These are phyloP conservation scores for Apocheima hispidaria DNA, from an alignment of 2,888 invertebrate species.

Conservation along the genomic window DNA sequence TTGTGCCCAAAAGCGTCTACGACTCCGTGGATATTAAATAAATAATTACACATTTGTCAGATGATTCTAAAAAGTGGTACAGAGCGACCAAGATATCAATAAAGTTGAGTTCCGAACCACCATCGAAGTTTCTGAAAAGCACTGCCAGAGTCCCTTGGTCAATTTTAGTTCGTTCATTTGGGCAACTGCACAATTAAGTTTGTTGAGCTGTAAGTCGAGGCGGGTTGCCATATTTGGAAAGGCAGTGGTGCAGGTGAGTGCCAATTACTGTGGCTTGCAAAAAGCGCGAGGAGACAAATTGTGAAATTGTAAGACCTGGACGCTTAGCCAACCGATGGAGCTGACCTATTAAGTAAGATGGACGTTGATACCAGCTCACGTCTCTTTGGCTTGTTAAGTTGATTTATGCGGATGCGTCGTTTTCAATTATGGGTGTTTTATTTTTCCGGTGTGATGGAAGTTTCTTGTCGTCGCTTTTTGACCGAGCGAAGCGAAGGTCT, in stretches of 20 bases:
- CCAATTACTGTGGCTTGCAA: slow-evolving; percentile 80
- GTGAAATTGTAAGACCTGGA: slow-evolving; percentile 77
- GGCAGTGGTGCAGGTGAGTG: slow-evolving; percentile 77
- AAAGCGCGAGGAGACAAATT: slow-evolving; percentile 82
- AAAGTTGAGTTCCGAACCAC: not conserved
- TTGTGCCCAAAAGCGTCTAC: slow-evolving; percentile 77
- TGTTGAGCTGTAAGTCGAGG: slow-evolving; percentile 54
- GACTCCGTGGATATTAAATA: slow-evolving; percentile 79
- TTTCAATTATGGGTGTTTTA: slow-evolving; percentile 25
- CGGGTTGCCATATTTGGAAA: slow-evolving; percentile 77
- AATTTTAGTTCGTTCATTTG: not conserved
- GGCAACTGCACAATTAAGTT: not conserved
- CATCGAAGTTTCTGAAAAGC: not conserved
- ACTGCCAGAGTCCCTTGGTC: not conserved
- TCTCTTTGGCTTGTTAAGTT: slow-evolving; percentile 34
- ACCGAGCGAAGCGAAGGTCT: no score
- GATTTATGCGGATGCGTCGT: slow-evolving; percentile 33
- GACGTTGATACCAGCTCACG: slow-evolving; percentile 35
- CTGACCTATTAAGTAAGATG: slow-evolving; percentile 39
- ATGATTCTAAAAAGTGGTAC: slow-evolving; percentile 79
- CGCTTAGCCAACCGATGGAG: slow-evolving; percentile 40
- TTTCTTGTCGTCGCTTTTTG: slow-evolving; percentile 4
- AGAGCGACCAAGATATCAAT: not conserved
- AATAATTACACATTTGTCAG: slow-evolving; percentile 87
- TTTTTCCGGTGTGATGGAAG: slow-evolving; percentile 10